Percentiles rank a stretch among this genome's conserved stretches.
Conservation (phyloP, 2,797 vertebrate genomes). For the Brachyrhaphis roseni region DNA sequence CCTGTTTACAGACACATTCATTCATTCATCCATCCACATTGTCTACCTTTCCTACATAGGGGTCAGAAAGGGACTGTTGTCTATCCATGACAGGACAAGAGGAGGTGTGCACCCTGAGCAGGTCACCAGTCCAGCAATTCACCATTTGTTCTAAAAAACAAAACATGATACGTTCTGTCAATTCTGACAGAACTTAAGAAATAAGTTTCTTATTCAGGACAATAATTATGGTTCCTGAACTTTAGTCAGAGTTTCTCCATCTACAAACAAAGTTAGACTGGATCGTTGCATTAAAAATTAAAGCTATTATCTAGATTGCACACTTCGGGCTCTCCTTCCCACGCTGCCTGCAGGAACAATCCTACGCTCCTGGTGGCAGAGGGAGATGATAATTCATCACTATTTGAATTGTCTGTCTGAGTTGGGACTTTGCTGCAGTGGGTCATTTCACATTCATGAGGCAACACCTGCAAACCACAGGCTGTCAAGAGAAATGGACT, state of each 20-base stretch:
- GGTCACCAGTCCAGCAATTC: neutral
- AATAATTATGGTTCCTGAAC: neutral
- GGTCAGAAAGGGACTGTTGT: neutral
- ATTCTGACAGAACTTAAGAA: no score
- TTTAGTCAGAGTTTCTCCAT: constrained; percentile 29
- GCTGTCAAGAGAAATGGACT: constrained; percentile 54
- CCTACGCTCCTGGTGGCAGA: constrained; percentile 9
- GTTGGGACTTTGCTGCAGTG: constrained; percentile 12
- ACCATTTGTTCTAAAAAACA: neutral
- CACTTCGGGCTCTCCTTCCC: constrained; percentile 29
- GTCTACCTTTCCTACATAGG: neutral
- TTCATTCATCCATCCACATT: neutral
- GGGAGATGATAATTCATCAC: constrained; percentile 35
- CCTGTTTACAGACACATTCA: neutral
- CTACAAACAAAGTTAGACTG: constrained; percentile 30
- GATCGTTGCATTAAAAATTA: constrained; percentile 27
- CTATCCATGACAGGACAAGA: neutral
- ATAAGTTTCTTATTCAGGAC: neutral
- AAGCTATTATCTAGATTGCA: constrained; percentile 19
- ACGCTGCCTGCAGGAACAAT: constrained; percentile 28
- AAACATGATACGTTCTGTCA: neutral
- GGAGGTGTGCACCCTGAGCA: neutral
- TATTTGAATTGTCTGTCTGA: constrained; percentile 29
- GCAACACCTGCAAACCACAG: constrained; percentile 47
- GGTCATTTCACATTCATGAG: constrained; percentile 48